phyloP scores from a whole-genome alignment of 2,113 vertebrate species.

The Taxidea taxus region DNA sequence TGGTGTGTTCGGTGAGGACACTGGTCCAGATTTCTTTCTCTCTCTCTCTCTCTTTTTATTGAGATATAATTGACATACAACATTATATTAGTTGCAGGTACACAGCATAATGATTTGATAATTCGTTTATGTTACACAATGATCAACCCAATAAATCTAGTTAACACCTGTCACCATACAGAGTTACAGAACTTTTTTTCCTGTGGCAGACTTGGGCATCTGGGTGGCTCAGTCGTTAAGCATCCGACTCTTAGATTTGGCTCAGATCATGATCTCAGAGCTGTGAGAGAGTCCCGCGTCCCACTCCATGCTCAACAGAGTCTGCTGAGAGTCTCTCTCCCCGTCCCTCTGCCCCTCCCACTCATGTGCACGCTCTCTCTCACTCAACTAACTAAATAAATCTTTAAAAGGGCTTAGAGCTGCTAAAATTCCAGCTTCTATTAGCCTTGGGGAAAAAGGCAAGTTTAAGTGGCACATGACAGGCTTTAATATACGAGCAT shows the following conservation, averaged over 20 bases:
- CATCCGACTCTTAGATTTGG: neutral
- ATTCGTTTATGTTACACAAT: neutral
- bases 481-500: neutral
- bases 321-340: neutral
- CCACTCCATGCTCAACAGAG: neutral
- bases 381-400: neutral
- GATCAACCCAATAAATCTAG: neutral
- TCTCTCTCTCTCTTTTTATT: neutral
- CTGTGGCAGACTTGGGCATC: neutral
- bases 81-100: neutral
- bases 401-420: neutral
- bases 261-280: neutral
- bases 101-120: neutral
- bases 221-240: neutral
- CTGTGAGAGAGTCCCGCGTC: rapidly evolving
- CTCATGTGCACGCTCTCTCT: neutral
- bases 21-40: neutral
- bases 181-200: neutral
- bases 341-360: neutral
- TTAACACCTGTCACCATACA: neutral
- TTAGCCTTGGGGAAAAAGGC: neutral
- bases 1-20: neutral
- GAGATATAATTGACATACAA: neutral
- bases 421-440: neutral
- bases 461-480: neutral